Percentiles rank a stretch among this genome's conserved stretches.
Conservation (phyloP, 2,797 vertebrate genomes). For the Carcharodon carcharias region DNA sequence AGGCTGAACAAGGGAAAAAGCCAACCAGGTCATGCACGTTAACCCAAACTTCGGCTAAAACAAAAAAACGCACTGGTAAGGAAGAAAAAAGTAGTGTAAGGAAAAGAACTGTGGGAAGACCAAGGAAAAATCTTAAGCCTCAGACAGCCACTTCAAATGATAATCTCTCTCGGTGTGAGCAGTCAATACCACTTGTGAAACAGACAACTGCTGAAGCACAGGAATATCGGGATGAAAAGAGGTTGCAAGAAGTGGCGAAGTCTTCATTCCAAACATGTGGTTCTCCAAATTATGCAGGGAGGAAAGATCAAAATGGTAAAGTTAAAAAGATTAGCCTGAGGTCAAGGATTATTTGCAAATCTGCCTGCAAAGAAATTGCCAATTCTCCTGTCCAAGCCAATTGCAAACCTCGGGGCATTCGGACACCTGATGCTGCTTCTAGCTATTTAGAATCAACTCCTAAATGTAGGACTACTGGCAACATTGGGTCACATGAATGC, state of each 20-base stretch:
- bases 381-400: background rate
- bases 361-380: background rate
- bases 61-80: slow-evolving; percentile 16
- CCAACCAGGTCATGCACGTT: background rate
- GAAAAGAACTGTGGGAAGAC: background rate
- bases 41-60: background rate
- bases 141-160: background rate
- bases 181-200: background rate
- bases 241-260: too few relatives aligned
- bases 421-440: background rate
- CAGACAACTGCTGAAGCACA: background rate
- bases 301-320: slow-evolving; percentile 22
- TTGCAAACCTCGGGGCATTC: background rate
- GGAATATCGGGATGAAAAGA: background rate
- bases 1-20: background rate
- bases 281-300: background rate
- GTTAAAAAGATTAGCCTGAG: background rate
- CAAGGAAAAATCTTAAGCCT: background rate
- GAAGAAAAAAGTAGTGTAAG: slow-evolving; percentile 51
- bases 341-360: background rate
- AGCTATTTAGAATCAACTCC: background rate
- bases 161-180: background rate
- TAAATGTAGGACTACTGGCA: background rate
- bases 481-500: background rate
- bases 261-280: background rate